Evolutionary conservation across 64 coral and sea anemone genomes (phyloP).

Genomic region (Porites australiensis): DNA sequence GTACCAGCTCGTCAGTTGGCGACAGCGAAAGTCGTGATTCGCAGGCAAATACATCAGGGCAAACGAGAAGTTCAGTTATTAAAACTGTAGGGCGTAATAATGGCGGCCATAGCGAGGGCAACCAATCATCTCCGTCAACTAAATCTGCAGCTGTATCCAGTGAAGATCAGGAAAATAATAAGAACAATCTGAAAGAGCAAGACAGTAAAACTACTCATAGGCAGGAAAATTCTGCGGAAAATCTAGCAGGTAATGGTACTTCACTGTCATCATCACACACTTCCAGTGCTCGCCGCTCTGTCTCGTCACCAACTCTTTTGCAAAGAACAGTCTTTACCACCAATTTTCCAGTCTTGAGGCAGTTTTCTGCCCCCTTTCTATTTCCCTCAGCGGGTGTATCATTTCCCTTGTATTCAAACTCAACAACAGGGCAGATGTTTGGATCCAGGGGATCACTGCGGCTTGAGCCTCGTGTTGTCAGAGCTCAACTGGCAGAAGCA

Average conservation of each 20-base stretch:
- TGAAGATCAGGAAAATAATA: neutral
- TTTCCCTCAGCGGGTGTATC: constrained; percentile 16
- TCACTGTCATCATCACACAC: neutral
- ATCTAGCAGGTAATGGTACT: neutral
- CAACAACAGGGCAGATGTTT: neutral
- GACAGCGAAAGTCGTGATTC: neutral
- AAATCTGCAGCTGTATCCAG: too few relatives aligned
- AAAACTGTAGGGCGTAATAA: constrained; percentile 1
- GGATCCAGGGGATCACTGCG: neutral
- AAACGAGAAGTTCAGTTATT: neutral
- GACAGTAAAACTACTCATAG: constrained; percentile 10
- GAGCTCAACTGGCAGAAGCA: constrained; percentile 39
- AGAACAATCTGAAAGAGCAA: neutral
- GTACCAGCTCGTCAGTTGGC: neutral
- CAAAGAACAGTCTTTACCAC: constrained; percentile 84
- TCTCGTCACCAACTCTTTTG: constrained; percentile 72
- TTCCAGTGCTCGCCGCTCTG: constrained; percentile 41
- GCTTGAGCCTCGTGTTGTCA: constrained; percentile 23
- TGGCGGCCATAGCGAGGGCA: neutral
- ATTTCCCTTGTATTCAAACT: constrained; percentile 3
- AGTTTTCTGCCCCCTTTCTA: constrained; percentile 8
- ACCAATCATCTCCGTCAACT: constrained; percentile 20
- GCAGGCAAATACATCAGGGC: neutral
- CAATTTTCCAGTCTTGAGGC: constrained; percentile 44
- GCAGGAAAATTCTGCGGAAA: constrained; percentile 10